phyloP scores from a whole-genome alignment of 2,888 invertebrate species.

The Prosopocoilus inquinatus region DNA sequence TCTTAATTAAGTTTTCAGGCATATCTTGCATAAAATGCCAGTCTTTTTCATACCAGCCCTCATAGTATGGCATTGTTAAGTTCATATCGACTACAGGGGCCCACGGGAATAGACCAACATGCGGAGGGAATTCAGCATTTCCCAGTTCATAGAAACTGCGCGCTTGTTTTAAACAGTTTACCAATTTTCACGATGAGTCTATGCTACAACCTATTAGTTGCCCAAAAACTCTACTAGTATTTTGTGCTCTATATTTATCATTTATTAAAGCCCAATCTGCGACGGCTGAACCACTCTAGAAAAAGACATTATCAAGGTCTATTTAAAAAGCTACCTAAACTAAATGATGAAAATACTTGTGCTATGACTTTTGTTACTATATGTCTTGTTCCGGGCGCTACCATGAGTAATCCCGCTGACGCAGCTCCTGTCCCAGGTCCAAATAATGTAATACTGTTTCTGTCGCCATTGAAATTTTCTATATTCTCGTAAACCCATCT shows the following conservation, averaged over 20 bases:
- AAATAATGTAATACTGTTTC: conserved; percentile 78
- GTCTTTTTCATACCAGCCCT: conserved; percentile 81
- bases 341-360: conserved; percentile 52
- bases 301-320: conserved; percentile 17
- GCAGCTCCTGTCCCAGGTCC: conserved; percentile 92
- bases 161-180: conserved; percentile 79
- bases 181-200: conserved; percentile 83
- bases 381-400: conserved; percentile 77
- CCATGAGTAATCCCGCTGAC: conserved; percentile 83
- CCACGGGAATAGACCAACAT: conserved; percentile 90
- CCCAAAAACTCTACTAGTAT: conserved; percentile 84
- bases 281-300: conserved; percentile 79
- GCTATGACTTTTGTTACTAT: conserved; percentile 82
- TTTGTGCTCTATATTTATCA: conserved; percentile 83
- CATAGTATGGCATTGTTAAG: conserved; percentile 82
- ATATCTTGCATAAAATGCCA: conserved; percentile 78
- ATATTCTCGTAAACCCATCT: conserved; percentile 90
- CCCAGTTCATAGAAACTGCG: conserved; percentile 79
- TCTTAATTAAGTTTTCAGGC: conserved; percentile 71
- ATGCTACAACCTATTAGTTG: conserved; percentile 80
- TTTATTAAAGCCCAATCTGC: conserved; percentile 91
- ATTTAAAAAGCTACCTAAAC: neutral
- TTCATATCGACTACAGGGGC: conserved; percentile 84
- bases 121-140: conserved; percentile 70
- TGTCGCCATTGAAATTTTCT: conserved; percentile 82